Percentiles rank a stretch among this genome's conserved stretches.
phyloP scores from a whole-genome alignment of 2,888 invertebrate genomes.

The Unio pictorum region DNA sequence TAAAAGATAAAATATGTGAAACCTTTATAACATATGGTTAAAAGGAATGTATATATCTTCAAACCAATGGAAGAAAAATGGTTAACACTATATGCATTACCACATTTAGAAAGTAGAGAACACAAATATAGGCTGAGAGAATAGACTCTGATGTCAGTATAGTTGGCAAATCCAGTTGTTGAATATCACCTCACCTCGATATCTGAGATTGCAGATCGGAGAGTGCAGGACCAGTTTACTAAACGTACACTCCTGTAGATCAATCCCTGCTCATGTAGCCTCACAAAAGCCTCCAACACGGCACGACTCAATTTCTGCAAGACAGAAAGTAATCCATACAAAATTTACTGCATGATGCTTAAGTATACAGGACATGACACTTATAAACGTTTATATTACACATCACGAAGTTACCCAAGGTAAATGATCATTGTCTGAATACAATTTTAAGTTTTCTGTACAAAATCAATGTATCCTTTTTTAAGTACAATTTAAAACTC shows the following conservation, averaged over 20 bases:
- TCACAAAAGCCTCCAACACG: slow-evolving; percentile 94
- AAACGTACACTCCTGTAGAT: slow-evolving; percentile 95
- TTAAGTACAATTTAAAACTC: too few relatives aligned
- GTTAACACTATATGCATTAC: too few relatives aligned
- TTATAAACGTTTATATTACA: background rate
- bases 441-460: too few relatives aligned
- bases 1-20: too few relatives aligned
- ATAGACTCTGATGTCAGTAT: background rate
- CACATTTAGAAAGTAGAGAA: background rate
- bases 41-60: background rate
- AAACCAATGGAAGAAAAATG: background rate
- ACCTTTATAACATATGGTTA: too few relatives aligned
- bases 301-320: slow-evolving; percentile 76
- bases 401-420: too few relatives aligned
- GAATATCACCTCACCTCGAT: slow-evolving; percentile 81
- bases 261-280: slow-evolving; percentile 87
- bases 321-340: slow-evolving; percentile 2
- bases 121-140: background rate
- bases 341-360: slow-evolving; percentile 2
- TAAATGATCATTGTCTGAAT: too few relatives aligned
- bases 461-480: too few relatives aligned
- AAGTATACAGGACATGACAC: background rate
- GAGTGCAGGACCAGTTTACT: slow-evolving; percentile 98
- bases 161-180: background rate
- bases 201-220: slow-evolving; percentile 98